Conservation (phyloP, 2,113 vertebrate species). For the Trematomus loennbergii region DNA sequence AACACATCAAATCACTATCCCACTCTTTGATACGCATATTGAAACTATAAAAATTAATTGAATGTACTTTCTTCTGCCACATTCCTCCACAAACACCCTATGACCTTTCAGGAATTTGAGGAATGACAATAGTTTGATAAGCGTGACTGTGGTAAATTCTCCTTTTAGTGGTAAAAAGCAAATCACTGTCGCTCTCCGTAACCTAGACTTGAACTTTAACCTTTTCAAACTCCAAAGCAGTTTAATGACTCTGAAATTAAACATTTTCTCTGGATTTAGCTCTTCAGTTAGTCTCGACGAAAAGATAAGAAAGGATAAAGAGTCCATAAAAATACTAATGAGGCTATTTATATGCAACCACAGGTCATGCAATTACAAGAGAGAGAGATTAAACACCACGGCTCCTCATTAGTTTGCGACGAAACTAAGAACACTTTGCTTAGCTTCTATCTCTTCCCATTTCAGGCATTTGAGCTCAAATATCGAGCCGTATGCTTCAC, state of each 20-base stretch:
- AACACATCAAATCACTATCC: not conserved
- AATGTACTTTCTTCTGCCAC: not conserved
- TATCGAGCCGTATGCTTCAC: slow-evolving; percentile 13
- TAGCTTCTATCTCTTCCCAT: slow-evolving; percentile 8
- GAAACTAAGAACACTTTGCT: slow-evolving; percentile 29
- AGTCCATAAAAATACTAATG: slow-evolving; percentile 76
- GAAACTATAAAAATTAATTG: not conserved
- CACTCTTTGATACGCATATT: not conserved
- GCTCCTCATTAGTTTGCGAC: slow-evolving; percentile 56
- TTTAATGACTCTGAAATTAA: slow-evolving; percentile 45
- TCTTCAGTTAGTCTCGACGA: slow-evolving; percentile 51
- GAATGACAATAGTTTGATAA: slow-evolving; percentile 35
- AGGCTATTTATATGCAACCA: slow-evolving; percentile 83
- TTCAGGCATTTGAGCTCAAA: slow-evolving; percentile 10
- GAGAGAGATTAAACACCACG: slow-evolving; percentile 61
- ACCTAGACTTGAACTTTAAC: not conserved
- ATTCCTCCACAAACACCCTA: slow-evolving; percentile 36
- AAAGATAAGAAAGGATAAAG: slow-evolving; percentile 67
- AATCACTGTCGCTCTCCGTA: not conserved
- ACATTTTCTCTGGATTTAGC: slow-evolving; percentile 45
- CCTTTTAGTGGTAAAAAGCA: not conserved
- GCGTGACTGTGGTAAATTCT: slow-evolving; percentile 6
- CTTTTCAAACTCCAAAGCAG: slow-evolving; percentile 17
- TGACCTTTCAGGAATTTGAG: slow-evolving; percentile 40
- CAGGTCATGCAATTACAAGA: slow-evolving; percentile 66